phyloP scores from a whole-genome alignment of 1,140 invertebrate species.

The Philopotamus ludificatus region DNA sequence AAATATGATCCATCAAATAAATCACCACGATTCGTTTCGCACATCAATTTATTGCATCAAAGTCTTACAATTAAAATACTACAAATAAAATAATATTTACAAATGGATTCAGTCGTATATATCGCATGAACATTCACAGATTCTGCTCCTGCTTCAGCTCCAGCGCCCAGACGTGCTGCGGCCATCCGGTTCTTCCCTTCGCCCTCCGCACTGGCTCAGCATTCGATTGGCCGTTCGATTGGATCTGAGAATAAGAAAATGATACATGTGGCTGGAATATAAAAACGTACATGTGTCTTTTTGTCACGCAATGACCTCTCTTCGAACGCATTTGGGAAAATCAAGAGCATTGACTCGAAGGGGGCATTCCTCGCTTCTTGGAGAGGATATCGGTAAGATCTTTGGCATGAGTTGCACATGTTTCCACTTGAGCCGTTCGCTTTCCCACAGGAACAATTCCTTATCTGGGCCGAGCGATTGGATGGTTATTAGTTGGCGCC shows the following conservation, averaged over 20 bases:
- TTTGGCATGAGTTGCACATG: too few species aligned
- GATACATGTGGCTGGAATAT: not conserved
- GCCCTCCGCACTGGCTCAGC: constrained; percentile 47
- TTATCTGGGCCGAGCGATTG: constrained; percentile 22
- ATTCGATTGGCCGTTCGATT: not conserved
- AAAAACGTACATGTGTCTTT: not conserved
- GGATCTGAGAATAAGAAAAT: constrained; percentile 43
- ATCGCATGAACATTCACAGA: constrained; percentile 40
- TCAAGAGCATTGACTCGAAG: too few species aligned
- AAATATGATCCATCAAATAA: too few species aligned
- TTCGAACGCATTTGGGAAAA: too few species aligned
- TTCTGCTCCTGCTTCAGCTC: constrained; percentile 78
- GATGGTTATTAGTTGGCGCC: constrained; percentile 23
- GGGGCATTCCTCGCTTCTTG: too few species aligned
- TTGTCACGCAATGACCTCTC: too few species aligned
- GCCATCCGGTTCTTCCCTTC: constrained; percentile 90
- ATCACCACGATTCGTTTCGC: too few species aligned
- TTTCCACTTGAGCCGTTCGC: constrained; percentile 19
- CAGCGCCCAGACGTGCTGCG: constrained; percentile 91
- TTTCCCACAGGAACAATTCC: constrained; percentile 30
- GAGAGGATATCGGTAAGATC: too few species aligned
- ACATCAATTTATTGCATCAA: too few species aligned
- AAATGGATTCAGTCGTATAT: too few species aligned
- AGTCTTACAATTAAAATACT: too few species aligned
- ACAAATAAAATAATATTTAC: too few species aligned